phyloP scores from a whole-genome alignment of 35 echinoderm and acorn worm genomes.

The Heliocidaris tuberculata region DNA sequence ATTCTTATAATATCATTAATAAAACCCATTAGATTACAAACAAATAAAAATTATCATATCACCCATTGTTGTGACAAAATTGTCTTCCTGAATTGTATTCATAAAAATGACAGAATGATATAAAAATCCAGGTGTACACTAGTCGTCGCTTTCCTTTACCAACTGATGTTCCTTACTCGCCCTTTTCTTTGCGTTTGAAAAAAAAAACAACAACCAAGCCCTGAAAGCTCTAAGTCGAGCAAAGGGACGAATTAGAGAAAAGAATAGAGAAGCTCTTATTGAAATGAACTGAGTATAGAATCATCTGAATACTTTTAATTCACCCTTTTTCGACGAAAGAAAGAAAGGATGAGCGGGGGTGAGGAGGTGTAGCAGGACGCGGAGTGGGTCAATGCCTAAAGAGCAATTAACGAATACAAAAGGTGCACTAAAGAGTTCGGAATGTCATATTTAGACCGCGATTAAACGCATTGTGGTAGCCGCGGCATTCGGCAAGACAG shows the following conservation, averaged over 20 bases:
- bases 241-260: background rate
- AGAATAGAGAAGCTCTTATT: background rate
- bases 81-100: too few species aligned
- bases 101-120: too few species aligned
- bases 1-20: too few species aligned
- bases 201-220: too few species aligned
- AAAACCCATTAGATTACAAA: too few species aligned
- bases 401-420: slow-evolving; percentile 17
- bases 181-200: background rate
- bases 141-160: too few species aligned
- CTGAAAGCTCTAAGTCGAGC: background rate
- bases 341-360: background rate
- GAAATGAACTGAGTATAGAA: background rate
- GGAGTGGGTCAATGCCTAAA: background rate
- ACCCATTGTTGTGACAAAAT: too few species aligned
- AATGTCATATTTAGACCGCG: background rate
- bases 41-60: too few species aligned
- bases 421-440: background rate
- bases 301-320: slow-evolving; percentile 6
- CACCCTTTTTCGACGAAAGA: background rate
- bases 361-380: background rate
- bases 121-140: too few species aligned
- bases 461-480: background rate
- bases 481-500: background rate
- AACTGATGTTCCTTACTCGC: background rate